Evolutionary conservation across 2,888 invertebrate genomes (phyloP).

Genomic region (Trypoxylon attenuatum): DNA sequence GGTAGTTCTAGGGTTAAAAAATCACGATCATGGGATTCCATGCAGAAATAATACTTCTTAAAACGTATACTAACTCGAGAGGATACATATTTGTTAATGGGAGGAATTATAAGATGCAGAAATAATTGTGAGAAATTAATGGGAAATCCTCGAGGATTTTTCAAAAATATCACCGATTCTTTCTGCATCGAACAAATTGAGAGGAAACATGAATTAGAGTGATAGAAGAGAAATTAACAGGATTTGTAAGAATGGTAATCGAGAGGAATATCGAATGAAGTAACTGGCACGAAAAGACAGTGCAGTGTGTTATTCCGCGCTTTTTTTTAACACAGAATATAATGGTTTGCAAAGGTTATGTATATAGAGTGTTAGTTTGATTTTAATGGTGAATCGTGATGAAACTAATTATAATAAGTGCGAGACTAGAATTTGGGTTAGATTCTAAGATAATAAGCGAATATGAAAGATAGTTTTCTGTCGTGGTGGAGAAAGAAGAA

Average conservation of each 20-base stretch:
- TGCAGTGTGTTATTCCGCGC: not conserved
- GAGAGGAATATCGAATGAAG: no score
- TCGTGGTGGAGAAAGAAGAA: constrained; percentile 22
- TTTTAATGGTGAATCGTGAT: constrained; percentile 1
- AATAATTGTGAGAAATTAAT: no score
- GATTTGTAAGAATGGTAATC: no score
- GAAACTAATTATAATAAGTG: not conserved
- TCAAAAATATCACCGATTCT: not conserved
- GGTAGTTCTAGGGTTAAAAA: no score
- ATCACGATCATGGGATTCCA: not conserved
- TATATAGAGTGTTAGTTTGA: not conserved
- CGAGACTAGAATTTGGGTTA: no score
- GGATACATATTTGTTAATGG: no score
- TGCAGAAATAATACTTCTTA: no score
- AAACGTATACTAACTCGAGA: not conserved
- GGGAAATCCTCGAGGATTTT: no score
- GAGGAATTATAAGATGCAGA: no score
- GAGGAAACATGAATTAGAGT: no score
- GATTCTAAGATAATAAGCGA: no score
- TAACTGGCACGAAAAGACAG: not conserved
- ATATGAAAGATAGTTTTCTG: not conserved
- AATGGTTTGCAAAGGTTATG: not conserved
- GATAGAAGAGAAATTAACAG: not conserved
- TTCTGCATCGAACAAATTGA: not conserved
- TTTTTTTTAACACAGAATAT: not conserved